Conservation (phyloP, 2,113 vertebrate genomes). For the Psophia crepitans region DNA sequence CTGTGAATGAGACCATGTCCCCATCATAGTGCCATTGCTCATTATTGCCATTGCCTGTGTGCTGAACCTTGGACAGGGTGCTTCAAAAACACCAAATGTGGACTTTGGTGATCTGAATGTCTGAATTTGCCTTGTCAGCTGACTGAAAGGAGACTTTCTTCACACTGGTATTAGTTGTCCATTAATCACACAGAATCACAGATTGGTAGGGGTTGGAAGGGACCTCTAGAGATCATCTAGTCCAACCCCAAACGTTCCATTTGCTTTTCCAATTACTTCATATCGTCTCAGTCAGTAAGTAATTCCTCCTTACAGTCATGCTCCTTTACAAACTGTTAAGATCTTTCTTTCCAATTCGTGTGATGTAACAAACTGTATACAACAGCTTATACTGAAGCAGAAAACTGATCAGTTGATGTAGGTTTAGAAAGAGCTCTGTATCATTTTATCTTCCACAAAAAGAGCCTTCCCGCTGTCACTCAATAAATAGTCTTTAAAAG, state of each 20-base stretch:
- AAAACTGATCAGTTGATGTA: not conserved
- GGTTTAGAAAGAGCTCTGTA: not conserved
- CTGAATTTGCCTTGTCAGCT: not conserved
- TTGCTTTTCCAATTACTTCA: not conserved
- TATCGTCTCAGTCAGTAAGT: not conserved
- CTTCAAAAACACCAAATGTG: not conserved
- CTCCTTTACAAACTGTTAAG: not conserved
- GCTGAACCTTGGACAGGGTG: not conserved
- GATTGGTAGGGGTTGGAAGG: too few species aligned
- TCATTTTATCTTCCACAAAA: not conserved
- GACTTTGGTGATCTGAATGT: not conserved
- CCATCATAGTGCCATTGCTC: too few species aligned
- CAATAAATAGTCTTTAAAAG: conserved; percentile 11
- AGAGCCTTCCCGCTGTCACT: not conserved
- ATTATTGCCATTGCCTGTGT: not conserved
- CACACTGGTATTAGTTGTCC: not conserved
- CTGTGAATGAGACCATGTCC: not conserved
- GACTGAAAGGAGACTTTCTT: not conserved
- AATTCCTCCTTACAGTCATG: fast-evolving
- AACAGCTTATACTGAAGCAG: not conserved
- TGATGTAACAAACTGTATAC: not conserved
- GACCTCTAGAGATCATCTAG: too few species aligned
- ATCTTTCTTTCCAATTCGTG: not conserved
- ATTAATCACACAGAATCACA: too few species aligned
- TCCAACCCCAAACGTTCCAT: too few species aligned